Conservation (phyloP, 2,113 vertebrate species). For the Synodontis membranacea region DNA sequence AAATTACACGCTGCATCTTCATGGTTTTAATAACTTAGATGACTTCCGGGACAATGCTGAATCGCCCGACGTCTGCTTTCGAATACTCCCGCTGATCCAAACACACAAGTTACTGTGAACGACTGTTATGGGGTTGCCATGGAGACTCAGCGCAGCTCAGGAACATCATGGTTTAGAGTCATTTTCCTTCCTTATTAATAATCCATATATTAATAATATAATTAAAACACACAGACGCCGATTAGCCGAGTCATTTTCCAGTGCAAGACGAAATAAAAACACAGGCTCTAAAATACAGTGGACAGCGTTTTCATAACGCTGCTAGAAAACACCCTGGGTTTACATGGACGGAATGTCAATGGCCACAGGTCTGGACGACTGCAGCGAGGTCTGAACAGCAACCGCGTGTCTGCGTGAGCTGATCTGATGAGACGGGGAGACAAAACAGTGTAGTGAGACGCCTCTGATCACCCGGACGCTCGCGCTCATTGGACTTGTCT, state of each 20-base stretch:
- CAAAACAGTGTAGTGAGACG: slow-evolving; percentile 53
- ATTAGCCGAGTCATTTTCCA: not conserved
- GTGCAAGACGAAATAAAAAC: not conserved
- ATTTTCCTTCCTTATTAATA: not conserved
- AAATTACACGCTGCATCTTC: not conserved
- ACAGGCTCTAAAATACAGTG: not conserved
- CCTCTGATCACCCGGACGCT: slow-evolving; percentile 60
- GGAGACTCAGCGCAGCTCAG: not conserved
- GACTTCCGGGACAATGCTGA: not conserved
- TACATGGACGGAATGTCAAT: not conserved
- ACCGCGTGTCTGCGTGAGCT: slow-evolving; percentile 5
- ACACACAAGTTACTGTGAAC: not conserved
- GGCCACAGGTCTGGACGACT: slow-evolving; percentile 28
- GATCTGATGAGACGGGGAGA: slow-evolving; percentile 28
- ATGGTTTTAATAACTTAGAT: not conserved
- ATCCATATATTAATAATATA: not conserved
- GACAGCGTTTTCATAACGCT: not conserved
- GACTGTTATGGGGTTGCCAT: not conserved
- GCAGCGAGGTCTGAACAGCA: not conserved
- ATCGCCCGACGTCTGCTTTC: too few relatives aligned
- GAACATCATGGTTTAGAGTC: not conserved
- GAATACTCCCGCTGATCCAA: too few relatives aligned
- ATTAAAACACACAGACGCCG: not conserved
- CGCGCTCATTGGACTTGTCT: slow-evolving; percentile 64
- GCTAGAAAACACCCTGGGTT: not conserved